A percentile compares a stretch with the other conserved stretches of the same genome.
phyloP scores from a whole-genome alignment of 2,113 vertebrate species.

The Calidris pugnax region DNA sequence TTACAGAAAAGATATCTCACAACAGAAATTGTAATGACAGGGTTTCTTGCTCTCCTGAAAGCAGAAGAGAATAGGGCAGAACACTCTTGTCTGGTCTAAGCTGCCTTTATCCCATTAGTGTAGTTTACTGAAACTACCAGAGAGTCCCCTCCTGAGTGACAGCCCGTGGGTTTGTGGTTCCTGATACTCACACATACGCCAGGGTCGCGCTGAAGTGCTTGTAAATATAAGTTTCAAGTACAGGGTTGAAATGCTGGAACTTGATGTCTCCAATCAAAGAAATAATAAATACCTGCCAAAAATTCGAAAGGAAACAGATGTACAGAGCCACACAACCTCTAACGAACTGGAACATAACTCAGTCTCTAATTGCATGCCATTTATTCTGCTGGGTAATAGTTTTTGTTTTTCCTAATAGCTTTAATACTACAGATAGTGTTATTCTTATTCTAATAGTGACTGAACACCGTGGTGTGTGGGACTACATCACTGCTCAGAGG shows the following conservation, averaged over 20 bases:
- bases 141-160: not conserved
- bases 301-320: not conserved
- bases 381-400: not conserved
- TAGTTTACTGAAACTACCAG: accelerated
- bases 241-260: conserved; percentile 96
- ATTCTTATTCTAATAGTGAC: not conserved
- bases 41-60: not conserved
- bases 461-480: not conserved
- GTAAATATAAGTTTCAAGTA: conserved; percentile 93
- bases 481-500: not conserved
- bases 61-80: not conserved
- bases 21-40: not conserved
- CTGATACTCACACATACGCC: conserved; percentile 87
- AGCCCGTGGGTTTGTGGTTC: not conserved
- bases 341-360: accelerated
- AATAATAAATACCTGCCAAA: conserved; percentile 92
- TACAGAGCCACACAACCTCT: not conserved
- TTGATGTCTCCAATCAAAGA: conserved; percentile 96
- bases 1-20: not conserved
- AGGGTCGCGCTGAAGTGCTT: conserved; percentile 97
- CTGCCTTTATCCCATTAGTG: accelerated
- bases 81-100: not conserved
- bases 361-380: not conserved
- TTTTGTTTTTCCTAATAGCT: not conserved
- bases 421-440: not conserved